A percentile compares a stretch with the other conserved stretches of the same genome.
phyloP scores from a whole-genome alignment of 1,140 invertebrate species.

The Drosophila trapezifrons region DNA sequence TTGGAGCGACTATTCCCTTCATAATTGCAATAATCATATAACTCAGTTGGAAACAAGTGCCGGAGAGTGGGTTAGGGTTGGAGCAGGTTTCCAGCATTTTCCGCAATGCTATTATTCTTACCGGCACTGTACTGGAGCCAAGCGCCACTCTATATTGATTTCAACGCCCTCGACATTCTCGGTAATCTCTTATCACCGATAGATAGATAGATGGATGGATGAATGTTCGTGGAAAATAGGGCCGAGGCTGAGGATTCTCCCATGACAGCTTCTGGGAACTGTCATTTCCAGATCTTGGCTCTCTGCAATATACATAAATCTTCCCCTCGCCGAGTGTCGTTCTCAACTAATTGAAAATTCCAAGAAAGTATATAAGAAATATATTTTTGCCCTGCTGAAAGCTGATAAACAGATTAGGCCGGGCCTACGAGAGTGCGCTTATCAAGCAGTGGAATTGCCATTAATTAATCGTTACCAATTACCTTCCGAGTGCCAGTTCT shows the following conservation, averaged over 20 bases:
- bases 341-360: not conserved
- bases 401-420: not conserved
- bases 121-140: not conserved
- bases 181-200: conserved; percentile 7
- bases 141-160: not conserved
- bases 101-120: not conserved
- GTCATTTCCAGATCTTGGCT: not conserved
- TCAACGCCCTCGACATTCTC: not conserved
- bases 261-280: not conserved
- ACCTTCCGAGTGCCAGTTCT: not conserved
- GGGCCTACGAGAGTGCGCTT: not conserved
- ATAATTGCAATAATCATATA: too few relatives aligned
- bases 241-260: not conserved
- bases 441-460: not conserved
- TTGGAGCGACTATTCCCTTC: too few relatives aligned
- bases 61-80: too few relatives aligned
- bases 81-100: not conserved
- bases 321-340: not conserved
- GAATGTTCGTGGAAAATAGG: conserved; percentile 2
- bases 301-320: not conserved
- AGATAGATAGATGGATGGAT: not conserved
- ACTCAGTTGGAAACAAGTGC: too few relatives aligned
- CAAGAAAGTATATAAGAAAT: not conserved
- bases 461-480: not conserved
- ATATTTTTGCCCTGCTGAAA: not conserved